A percentile compares a stretch with the other conserved stretches of the same genome.
Evolutionary conservation across 2,888 invertebrate species (phyloP).

Genomic region (Sarcophaga subvicina): DNA sequence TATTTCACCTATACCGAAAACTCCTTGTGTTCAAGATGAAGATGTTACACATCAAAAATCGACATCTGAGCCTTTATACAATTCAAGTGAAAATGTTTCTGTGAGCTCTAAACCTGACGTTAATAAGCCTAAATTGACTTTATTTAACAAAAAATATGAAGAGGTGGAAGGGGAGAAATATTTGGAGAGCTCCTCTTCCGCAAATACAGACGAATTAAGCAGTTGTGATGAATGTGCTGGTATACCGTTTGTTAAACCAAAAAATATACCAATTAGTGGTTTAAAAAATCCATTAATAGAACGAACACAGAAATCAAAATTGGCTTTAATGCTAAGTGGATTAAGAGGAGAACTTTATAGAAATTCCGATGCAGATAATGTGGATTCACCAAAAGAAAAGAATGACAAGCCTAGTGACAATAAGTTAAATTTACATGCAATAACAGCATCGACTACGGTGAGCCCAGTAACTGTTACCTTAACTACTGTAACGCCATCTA

Average conservation of each 20-base stretch:
- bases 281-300: slow-evolving; percentile 75
- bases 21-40: slow-evolving; percentile 33
- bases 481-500: slow-evolving; percentile 31
- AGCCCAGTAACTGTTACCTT: slow-evolving; percentile 5
- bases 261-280: slow-evolving; percentile 72
- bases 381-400: slow-evolving; percentile 45
- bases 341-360: slow-evolving; percentile 79
- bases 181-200: slow-evolving; percentile 51
- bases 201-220: slow-evolving; percentile 50
- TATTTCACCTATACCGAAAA: slow-evolving; percentile 67
- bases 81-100: slow-evolving; percentile 41
- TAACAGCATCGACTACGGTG: background rate
- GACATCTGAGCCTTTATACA: slow-evolving; percentile 51
- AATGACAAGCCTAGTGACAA: background rate
- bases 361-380: slow-evolving; percentile 72
- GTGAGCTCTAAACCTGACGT: background rate
- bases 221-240: slow-evolving; percentile 75
- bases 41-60: slow-evolving; percentile 65
- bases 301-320: slow-evolving; percentile 78
- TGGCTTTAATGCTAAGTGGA: slow-evolving; percentile 80
- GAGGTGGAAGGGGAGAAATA: slow-evolving; percentile 63
- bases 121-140: slow-evolving; percentile 77
- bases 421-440: background rate
- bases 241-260: slow-evolving; percentile 80
- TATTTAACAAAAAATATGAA: slow-evolving; percentile 78